Percentiles rank a stretch among this genome's conserved stretches.
phyloP scores from a whole-genome alignment of 2,888 invertebrate genomes.

The Hermodice carunculata region DNA sequence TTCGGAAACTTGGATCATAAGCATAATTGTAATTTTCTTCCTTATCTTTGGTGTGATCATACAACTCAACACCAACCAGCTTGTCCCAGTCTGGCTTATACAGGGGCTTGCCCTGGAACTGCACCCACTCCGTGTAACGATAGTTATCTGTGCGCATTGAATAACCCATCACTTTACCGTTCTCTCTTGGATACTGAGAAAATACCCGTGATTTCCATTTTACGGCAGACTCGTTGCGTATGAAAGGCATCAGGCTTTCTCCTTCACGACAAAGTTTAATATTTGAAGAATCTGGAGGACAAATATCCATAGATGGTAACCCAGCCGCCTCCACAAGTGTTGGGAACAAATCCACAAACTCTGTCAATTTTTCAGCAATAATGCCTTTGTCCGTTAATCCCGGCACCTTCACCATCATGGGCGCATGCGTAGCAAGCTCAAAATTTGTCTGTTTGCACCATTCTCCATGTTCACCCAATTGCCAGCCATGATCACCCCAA shows the following conservation, averaged over 20 bases:
- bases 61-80: constrained; percentile 12
- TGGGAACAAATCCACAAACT: constrained; percentile 32
- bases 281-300: constrained; percentile 19
- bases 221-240: constrained; percentile 24
- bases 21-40: constrained; percentile 16
- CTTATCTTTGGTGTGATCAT: constrained; percentile 12
- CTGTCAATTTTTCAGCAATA: neutral
- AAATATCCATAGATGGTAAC: constrained; percentile 1
- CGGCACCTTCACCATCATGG: constrained; percentile 26
- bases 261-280: constrained; percentile 46
- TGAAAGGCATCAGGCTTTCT: constrained; percentile 42
- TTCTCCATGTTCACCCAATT: constrained; percentile 42
- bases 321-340: constrained; percentile 29
- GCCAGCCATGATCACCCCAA: constrained; percentile 51
- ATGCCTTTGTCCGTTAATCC: constrained; percentile 12
- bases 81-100: constrained; percentile 10
- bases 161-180: constrained; percentile 45
- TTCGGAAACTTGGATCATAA: too few species aligned
- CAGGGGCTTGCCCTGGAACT: constrained; percentile 18
- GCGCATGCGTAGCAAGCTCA: constrained; percentile 25
- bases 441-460: constrained; percentile 33
- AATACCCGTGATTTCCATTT: constrained; percentile 40
- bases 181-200: constrained; percentile 37
- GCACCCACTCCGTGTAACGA: constrained; percentile 49
- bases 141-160: constrained; percentile 39